Conservation (phyloP, 2,113 vertebrate species). For the Ophiodon elongatus region DNA sequence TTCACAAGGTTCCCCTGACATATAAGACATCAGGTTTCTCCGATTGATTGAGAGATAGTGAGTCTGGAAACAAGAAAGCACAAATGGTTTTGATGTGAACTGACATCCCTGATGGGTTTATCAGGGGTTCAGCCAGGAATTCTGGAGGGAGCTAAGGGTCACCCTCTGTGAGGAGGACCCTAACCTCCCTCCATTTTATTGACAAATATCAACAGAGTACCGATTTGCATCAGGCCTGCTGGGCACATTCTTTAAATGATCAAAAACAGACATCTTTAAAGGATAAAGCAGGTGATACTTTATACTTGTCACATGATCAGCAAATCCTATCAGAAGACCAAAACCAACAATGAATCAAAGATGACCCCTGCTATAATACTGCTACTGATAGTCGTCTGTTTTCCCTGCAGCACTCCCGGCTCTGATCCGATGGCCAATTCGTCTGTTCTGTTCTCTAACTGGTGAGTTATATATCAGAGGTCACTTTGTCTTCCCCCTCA, state of each 20-base stretch:
- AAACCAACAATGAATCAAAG: background rate
- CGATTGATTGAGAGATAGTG: background rate
- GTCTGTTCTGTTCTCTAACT: slow-evolving; percentile 77
- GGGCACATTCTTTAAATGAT: background rate
- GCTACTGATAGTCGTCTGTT: background rate
- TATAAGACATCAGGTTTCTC: background rate
- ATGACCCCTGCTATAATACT: background rate
- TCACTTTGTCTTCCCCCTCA: background rate
- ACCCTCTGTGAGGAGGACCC: background rate
- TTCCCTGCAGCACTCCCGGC: slow-evolving; percentile 70
- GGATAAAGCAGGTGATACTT: background rate
- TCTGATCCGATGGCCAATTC: slow-evolving; percentile 78
- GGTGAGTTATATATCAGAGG: slow-evolving; percentile 65
- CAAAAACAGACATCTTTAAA: background rate
- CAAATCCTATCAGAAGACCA: background rate
- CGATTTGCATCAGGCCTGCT: background rate
- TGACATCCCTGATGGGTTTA: background rate
- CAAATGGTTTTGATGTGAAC: background rate
- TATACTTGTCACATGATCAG: background rate
- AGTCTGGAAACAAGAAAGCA: background rate
- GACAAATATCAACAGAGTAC: background rate
- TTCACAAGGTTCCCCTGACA: background rate
- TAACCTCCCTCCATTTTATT: background rate
- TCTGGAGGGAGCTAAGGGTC: too few species aligned
- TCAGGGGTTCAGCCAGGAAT: background rate